Conservation (phyloP, 2,113 vertebrate genomes). For the Brachypodius melanocephalos region DNA sequence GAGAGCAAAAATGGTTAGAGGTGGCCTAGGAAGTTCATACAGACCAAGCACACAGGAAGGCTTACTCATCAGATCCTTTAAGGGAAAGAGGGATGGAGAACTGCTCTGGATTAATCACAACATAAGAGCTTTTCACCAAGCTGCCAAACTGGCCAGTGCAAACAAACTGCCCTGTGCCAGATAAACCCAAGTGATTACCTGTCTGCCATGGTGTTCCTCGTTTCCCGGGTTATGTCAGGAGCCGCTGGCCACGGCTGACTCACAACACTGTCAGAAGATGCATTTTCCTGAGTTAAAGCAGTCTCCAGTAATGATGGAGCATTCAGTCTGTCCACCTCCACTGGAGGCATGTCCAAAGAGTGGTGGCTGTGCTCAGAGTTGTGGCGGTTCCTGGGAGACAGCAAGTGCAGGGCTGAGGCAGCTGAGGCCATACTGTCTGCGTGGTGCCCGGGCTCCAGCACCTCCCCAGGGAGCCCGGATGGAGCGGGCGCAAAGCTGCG, state of each 20-base stretch:
- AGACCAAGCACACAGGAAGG: neutral
- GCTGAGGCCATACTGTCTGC: conserved; percentile 93
- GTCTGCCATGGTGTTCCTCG: conserved; percentile 84
- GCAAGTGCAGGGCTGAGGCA: conserved; percentile 87
- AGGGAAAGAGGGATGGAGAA: neutral
- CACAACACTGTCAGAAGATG: conserved; percentile 71
- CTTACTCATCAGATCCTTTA: neutral
- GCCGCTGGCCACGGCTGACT: conserved; percentile 92
- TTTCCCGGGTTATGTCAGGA: conserved; percentile 96
- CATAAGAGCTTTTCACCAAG: neutral
- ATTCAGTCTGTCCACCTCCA: conserved; percentile 81
- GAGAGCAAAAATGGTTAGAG: neutral
- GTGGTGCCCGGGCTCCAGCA: conserved; percentile 73
- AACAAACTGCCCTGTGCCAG: neutral
- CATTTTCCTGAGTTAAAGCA: conserved; percentile 85
- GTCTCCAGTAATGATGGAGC: conserved; percentile 87
- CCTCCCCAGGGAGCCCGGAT: conserved; percentile 46
- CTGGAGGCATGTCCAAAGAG: conserved; percentile 80
- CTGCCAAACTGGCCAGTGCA: neutral
- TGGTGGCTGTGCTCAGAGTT: conserved; percentile 77
- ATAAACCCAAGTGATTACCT: conserved; percentile 58
- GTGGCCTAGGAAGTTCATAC: neutral
- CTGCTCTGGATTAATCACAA: neutral
- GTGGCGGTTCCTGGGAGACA: conserved; percentile 80
- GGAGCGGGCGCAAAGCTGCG: conserved; percentile 73